phyloP scores from a whole-genome alignment of 2,888 invertebrate genomes.

The Tenthredo scrophulariae region DNA sequence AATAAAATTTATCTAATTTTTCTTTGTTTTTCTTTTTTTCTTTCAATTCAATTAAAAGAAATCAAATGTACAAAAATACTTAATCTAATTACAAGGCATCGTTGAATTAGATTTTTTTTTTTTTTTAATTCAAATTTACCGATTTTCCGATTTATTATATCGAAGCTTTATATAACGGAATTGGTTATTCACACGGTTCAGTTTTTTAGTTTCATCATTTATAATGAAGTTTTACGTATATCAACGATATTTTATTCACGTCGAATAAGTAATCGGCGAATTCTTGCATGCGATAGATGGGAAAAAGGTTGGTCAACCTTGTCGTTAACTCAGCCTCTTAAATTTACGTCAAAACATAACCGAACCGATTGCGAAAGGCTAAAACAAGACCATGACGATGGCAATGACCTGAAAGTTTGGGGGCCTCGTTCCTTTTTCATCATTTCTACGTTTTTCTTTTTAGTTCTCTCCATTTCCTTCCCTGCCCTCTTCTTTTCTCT shows the following conservation, averaged over 20 bases:
- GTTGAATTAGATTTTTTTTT: background rate
- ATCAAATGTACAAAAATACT: conserved; percentile 1
- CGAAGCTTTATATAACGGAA: background rate
- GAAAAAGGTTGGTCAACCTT: conserved; percentile 63
- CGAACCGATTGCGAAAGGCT: conserved; percentile 54
- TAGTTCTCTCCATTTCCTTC: conserved; percentile 34
- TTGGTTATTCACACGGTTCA: background rate
- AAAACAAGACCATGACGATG: conserved; percentile 63
- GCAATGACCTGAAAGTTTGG: conserved; percentile 74
- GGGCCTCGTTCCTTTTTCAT: conserved; percentile 61
- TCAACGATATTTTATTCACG: background rate
- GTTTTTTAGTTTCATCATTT: background rate
- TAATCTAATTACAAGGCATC: conserved; percentile 34
- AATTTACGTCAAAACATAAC: conserved; percentile 45
- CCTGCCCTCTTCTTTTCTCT: conserved; percentile 54
- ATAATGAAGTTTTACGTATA: background rate
- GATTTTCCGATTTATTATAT: background rate
- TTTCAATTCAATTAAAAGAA: background rate
- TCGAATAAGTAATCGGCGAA: background rate
- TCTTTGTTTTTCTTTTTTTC: background rate
- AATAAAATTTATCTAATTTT: background rate
- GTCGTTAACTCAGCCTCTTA: conserved; percentile 51
- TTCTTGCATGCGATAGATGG: background rate
- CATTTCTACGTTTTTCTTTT: conserved; percentile 40
- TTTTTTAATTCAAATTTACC: background rate